Percentiles rank a stretch among this genome's conserved stretches.
phyloP scores from a whole-genome alignment of 2,888 invertebrate species.

The Oxyscelio sp. region DNA sequence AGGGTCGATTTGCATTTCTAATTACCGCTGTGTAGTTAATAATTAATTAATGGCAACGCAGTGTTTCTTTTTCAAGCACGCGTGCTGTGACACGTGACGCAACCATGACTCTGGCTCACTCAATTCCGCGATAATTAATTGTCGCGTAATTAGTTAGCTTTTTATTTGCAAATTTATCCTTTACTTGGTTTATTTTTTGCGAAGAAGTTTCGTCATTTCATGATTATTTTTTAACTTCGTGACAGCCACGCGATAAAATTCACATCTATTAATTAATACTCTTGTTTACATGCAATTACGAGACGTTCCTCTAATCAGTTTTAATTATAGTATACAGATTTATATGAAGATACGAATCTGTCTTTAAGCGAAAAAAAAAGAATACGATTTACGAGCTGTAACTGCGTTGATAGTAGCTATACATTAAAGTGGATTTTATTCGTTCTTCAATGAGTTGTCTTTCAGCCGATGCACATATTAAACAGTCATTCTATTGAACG shows the following conservation, averaged over 20 bases:
- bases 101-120: constrained; percentile 72
- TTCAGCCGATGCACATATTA: constrained; percentile 63
- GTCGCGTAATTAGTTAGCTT: constrained; percentile 80
- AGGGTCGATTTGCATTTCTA: too few species aligned
- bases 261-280: constrained; percentile 30
- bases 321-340: constrained; percentile 46
- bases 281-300: constrained; percentile 34
- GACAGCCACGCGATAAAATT: constrained; percentile 26
- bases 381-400: constrained; percentile 57
- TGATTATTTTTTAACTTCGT: constrained; percentile 13
- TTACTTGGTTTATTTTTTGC: background rate
- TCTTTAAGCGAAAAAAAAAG: background rate
- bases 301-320: constrained; percentile 27
- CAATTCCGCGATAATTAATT: constrained; percentile 82
- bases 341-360: constrained; percentile 25
- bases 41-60: constrained; percentile 83
- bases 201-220: constrained; percentile 20
- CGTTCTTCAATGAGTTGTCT: constrained; percentile 62
- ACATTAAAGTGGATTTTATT: constrained; percentile 57
- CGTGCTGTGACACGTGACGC: constrained; percentile 78
- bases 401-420: constrained; percentile 52
- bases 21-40: constrained; percentile 83
- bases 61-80: constrained; percentile 62
- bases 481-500: constrained; percentile 57
- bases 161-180: constrained; percentile 34